These are phyloP conservation scores for Tricholaema leucomelas DNA, from an alignment of 2,113 vertebrate genomes.

Conservation along the genomic window DNA sequence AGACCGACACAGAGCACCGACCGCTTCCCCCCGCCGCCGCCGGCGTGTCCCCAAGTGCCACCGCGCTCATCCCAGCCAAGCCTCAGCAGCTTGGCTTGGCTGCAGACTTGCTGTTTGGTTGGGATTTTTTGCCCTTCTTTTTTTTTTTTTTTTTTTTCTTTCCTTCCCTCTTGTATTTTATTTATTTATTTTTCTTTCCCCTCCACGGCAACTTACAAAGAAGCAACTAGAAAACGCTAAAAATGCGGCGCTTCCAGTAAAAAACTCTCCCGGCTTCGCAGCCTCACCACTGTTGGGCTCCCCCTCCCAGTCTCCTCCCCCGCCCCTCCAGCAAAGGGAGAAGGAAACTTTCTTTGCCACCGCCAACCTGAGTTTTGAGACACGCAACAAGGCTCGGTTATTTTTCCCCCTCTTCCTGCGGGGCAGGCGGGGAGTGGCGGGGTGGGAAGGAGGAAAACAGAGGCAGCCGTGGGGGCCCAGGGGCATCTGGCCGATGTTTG, in stretches of 20 bases:
- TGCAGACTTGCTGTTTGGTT: background rate
- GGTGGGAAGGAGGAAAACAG: background rate
- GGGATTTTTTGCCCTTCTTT: too few relatives aligned
- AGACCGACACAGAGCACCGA: background rate
- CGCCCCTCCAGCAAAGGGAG: conserved; percentile 1
- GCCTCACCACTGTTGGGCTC: background rate
- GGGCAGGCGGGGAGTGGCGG: too few relatives aligned
- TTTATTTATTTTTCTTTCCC: background rate
- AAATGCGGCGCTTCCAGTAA: background rate
- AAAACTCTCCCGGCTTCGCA: background rate
- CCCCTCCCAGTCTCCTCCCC: conserved; percentile 27
- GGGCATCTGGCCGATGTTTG: background rate
- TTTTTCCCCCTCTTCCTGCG: background rate
- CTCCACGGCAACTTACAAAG: background rate
- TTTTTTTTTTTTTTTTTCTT: background rate
- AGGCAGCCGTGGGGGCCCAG: background rate
- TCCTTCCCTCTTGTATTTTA: too few relatives aligned
- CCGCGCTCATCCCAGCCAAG: background rate
- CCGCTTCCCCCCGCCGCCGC: background rate
- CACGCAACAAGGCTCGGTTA: background rate
- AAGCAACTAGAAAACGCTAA: background rate
- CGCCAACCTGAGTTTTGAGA: conserved; percentile 28
- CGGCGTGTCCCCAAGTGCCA: background rate
- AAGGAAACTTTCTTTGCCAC: conserved; percentile 39
- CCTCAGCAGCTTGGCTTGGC: background rate